Conservation (phyloP, 2,113 vertebrate genomes). For the Myiozetetes cayanensis region DNA sequence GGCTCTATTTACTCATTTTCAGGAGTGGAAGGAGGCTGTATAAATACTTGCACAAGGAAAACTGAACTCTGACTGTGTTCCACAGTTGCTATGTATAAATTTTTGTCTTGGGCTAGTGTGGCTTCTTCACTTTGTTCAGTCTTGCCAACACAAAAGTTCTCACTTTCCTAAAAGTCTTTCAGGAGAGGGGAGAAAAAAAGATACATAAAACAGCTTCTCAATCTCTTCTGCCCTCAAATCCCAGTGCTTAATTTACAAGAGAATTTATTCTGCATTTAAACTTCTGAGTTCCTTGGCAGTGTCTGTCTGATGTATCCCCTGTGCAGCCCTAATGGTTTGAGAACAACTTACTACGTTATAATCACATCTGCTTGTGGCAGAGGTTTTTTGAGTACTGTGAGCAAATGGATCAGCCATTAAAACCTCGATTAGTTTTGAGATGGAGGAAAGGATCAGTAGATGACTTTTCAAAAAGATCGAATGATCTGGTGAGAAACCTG, state of each 20-base stretch:
- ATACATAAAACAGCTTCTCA: background rate
- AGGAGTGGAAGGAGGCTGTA: background rate
- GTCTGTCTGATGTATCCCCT: background rate
- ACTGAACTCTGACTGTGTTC: background rate
- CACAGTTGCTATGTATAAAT: background rate
- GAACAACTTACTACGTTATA: background rate
- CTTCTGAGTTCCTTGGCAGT: background rate
- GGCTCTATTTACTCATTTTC: background rate
- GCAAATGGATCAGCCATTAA: background rate
- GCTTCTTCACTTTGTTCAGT: background rate
- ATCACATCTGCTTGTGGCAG: background rate
- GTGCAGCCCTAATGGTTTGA: background rate
- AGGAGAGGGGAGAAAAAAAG: background rate
- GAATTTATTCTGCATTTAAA: background rate
- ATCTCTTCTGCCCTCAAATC: background rate
- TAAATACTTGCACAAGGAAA: background rate
- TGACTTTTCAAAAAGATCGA: background rate
- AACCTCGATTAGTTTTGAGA: background rate
- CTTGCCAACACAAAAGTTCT: background rate
- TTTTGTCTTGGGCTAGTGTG: background rate
- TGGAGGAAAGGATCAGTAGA: background rate
- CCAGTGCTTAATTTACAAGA: background rate
- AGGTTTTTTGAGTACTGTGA: background rate
- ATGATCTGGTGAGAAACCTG: background rate
- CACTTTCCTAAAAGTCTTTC: background rate